These are phyloP conservation scores for Peromyscus leucopus DNA, from an alignment of 2,113 vertebrate species.

Conservation along the genomic window DNA sequence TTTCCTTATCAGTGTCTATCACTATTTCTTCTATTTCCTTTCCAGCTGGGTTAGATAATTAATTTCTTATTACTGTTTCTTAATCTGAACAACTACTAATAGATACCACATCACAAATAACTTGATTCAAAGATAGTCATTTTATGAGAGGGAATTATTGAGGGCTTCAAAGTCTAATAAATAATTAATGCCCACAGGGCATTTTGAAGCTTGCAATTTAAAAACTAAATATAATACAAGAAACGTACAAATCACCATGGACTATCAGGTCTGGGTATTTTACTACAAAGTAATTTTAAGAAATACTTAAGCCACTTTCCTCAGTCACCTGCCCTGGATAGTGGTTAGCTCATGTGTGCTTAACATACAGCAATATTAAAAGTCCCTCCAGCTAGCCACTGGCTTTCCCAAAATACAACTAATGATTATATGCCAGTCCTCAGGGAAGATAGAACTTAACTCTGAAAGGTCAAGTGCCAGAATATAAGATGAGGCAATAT, in stretches of 20 bases:
- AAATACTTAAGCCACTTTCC: conserved; percentile 3
- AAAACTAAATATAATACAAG: background rate
- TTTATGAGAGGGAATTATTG: background rate
- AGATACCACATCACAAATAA: conserved; percentile 1
- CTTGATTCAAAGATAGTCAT: conserved; percentile 42
- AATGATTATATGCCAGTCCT: background rate
- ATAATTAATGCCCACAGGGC: conserved; percentile 21
- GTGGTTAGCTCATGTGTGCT: background rate
- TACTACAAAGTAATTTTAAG: conserved; percentile 30
- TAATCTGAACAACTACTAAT: conserved; percentile 35
- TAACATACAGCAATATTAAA: background rate
- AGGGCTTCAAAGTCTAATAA: background rate
- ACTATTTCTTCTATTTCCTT: conserved; percentile 32
- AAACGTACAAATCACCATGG: conserved; percentile 11
- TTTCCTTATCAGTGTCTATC: background rate
- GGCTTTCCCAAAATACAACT: background rate
- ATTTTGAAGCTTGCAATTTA: conserved; percentile 25
- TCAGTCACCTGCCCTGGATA: background rate
- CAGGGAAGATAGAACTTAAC: conserved; percentile 19
- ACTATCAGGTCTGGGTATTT: background rate
- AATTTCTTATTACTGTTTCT: conserved; percentile 65
- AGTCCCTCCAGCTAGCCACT: background rate
- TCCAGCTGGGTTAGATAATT: conserved; percentile 56
- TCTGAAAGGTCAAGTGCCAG: conserved; percentile 35
- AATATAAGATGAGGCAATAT: background rate